Evolutionary conservation across 2,797 vertebrate genomes (phyloP).

Genomic region (Lycodopsis pacificus): DNA sequence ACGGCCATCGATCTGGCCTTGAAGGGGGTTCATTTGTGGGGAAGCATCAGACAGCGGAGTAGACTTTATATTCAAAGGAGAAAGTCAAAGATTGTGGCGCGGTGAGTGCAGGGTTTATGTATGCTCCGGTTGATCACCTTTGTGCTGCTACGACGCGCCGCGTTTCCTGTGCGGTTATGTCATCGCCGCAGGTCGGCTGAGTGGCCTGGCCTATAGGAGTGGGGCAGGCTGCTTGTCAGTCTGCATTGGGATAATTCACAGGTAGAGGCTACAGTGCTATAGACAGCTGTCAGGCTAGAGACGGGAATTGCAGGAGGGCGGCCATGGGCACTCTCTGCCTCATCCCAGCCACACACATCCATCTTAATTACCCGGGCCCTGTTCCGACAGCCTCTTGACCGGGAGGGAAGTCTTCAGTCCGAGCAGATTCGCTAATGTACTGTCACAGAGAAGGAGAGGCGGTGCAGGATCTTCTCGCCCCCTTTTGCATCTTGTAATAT

Average conservation of each 20-base stretch:
- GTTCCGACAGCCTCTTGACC: constrained; percentile 67
- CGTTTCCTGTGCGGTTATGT: constrained; percentile 21
- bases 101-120: constrained; percentile 25
- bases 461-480: constrained; percentile 32
- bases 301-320: constrained; percentile 49
- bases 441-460: constrained; percentile 50
- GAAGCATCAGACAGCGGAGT: constrained; percentile 37
- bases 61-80: constrained; percentile 63
- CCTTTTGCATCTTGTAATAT: constrained; percentile 35
- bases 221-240: constrained; percentile 66
- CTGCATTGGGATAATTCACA: constrained; percentile 77
- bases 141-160: neutral
- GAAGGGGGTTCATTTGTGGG: constrained; percentile 54
- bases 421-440: constrained; percentile 67
- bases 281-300: constrained; percentile 81
- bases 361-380: constrained; percentile 69
- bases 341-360: constrained; percentile 61
- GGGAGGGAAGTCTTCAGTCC: constrained; percentile 59
- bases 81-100: constrained; percentile 30
- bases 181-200: constrained; percentile 32
- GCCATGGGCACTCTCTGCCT: constrained; percentile 57
- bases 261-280: constrained; percentile 75
- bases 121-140: constrained; percentile 29
- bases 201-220: constrained; percentile 41
- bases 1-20: constrained; percentile 72